Evolutionary conservation across 2,113 vertebrate genomes (phyloP), one percentile per base, ranked within the genome.

Genomic region (Pituophis catenifer): DNA sequence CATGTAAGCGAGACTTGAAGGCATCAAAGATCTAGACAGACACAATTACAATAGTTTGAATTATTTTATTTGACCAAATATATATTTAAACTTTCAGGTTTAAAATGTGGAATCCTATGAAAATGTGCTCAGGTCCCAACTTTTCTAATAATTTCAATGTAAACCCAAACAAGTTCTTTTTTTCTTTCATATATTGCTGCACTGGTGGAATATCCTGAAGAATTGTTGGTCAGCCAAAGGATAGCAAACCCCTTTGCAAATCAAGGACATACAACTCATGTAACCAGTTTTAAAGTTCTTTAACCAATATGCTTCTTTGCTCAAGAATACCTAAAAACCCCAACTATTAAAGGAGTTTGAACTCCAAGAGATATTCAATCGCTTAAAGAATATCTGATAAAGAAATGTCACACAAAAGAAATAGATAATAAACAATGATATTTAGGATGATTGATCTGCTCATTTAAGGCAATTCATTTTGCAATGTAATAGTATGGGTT

Each of bases 1-100:
- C 99, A 87, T 98, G 98, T 58, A 99, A 97, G 81, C 99, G 97
- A 92, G 98, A 97, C 97, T 98, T 99, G 95, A 99, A 99, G 91
- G 98, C 98, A 93, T 99, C 99, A 89, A 99, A 99, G 93, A 99
- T 98, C 99, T 99, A 96, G 54, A 5, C 95, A 96, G 70, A 50
- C 0, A 87, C 0, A 58, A n/a, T 50, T 48, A 81, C 65, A 54
- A 52, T 8, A 81, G 1, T 50, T n/a, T 44, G 8, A 92, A 55
- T 1, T 33, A 26, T 12, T 3, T 38, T n/a, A 8, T n/a, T 8
- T 88, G 53, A 24, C 2, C 33, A 57, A 58, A 55, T 81, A 33
- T 11, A 8, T 6, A 52, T 59, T 0, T 0, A 19, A 81, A 38
- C 1, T 38, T 38, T 12, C 33, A 81, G n/a, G 13, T 81, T 38